These are phyloP conservation scores for Drosophila macrothrix DNA, from an alignment of 2,888 invertebrate species.

Conservation along the genomic window DNA sequence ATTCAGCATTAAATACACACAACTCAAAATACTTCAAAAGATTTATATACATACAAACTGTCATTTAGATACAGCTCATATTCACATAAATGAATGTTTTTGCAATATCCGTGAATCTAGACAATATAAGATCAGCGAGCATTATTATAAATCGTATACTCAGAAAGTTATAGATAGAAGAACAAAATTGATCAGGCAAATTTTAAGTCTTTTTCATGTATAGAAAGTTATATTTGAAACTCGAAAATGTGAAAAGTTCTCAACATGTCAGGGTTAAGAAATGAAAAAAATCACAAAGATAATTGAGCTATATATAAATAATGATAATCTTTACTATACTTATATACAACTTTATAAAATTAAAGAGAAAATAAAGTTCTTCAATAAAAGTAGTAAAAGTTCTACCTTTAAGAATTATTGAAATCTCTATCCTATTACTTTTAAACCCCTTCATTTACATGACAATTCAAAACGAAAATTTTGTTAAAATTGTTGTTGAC, in stretches of 20 bases:
- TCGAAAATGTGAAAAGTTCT: not conserved
- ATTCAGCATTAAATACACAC: conserved; percentile 73
- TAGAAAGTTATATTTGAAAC: not conserved
- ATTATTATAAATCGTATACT: not conserved
- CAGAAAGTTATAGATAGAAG: not conserved
- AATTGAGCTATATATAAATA: not conserved
- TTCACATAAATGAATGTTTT: not conserved
- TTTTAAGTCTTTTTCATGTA: not conserved
- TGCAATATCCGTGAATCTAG: not conserved
- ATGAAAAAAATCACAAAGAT: not conserved
- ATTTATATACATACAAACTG: conserved; percentile 31
- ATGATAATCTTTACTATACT: not conserved
- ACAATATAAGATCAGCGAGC: not conserved
- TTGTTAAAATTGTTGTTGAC: not conserved
- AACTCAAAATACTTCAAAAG: conserved; percentile 27
- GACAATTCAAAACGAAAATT: not conserved
- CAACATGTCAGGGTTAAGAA: not conserved
- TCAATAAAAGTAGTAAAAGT: not conserved
- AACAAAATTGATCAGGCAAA: not conserved
- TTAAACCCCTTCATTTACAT: too few relatives aligned
- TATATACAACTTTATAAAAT: not conserved
- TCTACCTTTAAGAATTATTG: not conserved
- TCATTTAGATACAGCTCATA: not conserved
- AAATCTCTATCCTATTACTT: not conserved
- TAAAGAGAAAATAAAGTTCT: not conserved